Base-by-base conservation (phyloP, 2,888 invertebrate genomes). In the Hemicrepidius hirtus region DNA sequence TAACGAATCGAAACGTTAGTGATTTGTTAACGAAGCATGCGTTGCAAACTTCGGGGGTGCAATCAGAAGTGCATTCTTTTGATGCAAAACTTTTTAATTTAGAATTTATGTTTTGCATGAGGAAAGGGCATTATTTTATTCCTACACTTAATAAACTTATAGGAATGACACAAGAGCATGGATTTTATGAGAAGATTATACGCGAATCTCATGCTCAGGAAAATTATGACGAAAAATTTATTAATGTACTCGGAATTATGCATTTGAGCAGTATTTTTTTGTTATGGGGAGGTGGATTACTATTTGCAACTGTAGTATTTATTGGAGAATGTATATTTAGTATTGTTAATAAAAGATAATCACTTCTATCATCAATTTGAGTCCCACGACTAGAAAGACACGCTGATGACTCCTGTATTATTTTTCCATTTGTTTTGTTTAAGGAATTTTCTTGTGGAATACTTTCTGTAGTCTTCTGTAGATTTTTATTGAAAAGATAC, bases 81-180 rank as follows among this genome's bases (percentile, higher is more conserved):
- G 46, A 18, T 1, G n/a, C 10, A 24, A 24, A 53, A 53, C 12
- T n/a, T 24, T 0, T 13, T 3, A 7, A 0, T 13, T 0, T 9
- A n/a, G 32, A 12, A 53, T 53, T 13, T 3, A 24, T 13, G 28
- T 20, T 21, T 3, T 13, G 5, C 13, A 28, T 53, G 53, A 3
- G 53, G 18, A 53, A 53, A 32, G 53, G 53, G 3, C 32, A 28
- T 7, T 53, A 53, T 53, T 53, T 53, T 28, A 24, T 53, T 7
- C 24, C 3, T 5, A 53, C 53, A 13, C 28, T 53, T 24, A 53
- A 53, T n/a, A 53, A 24, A 24, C n/a, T 24, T 4, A 13, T 6
- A 12, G 28, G 13, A 7, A 53, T 28, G n/a, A 3, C 28, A n/a
- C n/a, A 7, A 1, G 53, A 53, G 10, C 7, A 9, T 18, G 46